Base-by-base conservation (phyloP, 2,113 vertebrate genomes). In the Rhinoderma darwinii region DNA sequence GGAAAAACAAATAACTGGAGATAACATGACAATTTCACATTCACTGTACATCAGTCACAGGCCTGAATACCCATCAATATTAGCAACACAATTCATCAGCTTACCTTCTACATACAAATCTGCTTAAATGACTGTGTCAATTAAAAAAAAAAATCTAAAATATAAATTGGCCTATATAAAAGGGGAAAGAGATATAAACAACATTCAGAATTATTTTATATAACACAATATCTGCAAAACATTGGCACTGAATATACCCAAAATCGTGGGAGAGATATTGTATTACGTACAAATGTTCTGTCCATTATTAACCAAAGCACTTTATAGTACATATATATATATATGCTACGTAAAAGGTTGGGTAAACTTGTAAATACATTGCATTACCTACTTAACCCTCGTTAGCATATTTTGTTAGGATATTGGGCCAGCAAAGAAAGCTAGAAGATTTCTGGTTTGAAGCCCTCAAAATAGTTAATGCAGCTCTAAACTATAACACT, bases 71-170 rank as follows among this genome's bases (percentile, higher is more conserved):
- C 32, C 66, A 37, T 20, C 66, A 12, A 20, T 70, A 37, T 70
- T 32, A 70, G 66, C 66, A 18, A 9, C 66, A 9, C 15, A 32
- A 70, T 37, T 37, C 66, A 70, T 20, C 66, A 35, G 66, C 66
- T 70, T 37, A 70, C 32, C 66, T 37, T 35, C 66, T 20, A 70
- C 66, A 44, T 44, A 41, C 25, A 75, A 47, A 75, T 44, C 73
- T 44, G 39, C 72, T 41, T 74, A 44, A n/a, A 75, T 75, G 44
- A 43, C 41, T 37, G 7, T 27, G 43, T 75, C 73, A 75, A 75
- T 44, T 75, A 44, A 75, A 63, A 70, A 66, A 30, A 37, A 15
- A 37, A 18, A 70, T 70, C 15, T 22, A 37, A 70, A 8, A 8
- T 70, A 37, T 8, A 66, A 66, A 4, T 1, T 35, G 63, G 63